Evolutionary conservation across 2,113 vertebrate species (phyloP).

Genomic region (Dendropsophus ebraccatus): DNA sequence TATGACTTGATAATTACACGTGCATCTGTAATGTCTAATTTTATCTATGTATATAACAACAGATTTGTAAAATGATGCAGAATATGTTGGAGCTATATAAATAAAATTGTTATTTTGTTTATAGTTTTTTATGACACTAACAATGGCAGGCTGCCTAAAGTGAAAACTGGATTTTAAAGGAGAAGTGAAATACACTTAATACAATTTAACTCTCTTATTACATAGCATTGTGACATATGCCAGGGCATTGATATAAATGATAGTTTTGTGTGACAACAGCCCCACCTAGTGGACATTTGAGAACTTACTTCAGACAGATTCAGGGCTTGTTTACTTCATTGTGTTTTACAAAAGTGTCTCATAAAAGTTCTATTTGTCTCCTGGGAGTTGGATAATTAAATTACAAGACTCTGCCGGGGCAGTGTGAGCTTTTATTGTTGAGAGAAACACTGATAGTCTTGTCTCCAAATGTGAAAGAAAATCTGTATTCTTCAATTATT

Average conservation of each 20-base stretch:
- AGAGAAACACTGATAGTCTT: constrained; percentile 44
- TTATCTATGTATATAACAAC: not conserved
- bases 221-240: not conserved
- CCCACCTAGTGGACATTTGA: constrained; percentile 14
- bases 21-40: too few species aligned
- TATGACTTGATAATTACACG: too few species aligned
- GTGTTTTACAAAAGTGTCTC: constrained; percentile 14
- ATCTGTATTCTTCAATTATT: constrained; percentile 57
- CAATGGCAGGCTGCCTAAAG: not conserved
- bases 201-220: not conserved
- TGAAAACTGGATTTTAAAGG: not conserved
- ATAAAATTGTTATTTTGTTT: not conserved
- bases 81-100: not conserved
- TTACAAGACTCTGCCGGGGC: constrained; percentile 38
- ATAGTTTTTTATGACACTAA: not conserved
- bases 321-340: not conserved
- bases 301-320: not conserved
- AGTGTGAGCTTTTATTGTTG: constrained; percentile 39
- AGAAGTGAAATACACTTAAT: not conserved
- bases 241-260: not conserved
- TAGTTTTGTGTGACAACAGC: constrained; percentile 10
- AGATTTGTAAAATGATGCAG: too few species aligned
- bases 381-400: constrained; percentile 51
- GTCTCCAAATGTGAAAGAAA: constrained; percentile 51
- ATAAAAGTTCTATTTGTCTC: constrained; percentile 49